phyloP scores from a whole-genome alignment of 2,888 invertebrate species.

The Thereva nobilitata region DNA sequence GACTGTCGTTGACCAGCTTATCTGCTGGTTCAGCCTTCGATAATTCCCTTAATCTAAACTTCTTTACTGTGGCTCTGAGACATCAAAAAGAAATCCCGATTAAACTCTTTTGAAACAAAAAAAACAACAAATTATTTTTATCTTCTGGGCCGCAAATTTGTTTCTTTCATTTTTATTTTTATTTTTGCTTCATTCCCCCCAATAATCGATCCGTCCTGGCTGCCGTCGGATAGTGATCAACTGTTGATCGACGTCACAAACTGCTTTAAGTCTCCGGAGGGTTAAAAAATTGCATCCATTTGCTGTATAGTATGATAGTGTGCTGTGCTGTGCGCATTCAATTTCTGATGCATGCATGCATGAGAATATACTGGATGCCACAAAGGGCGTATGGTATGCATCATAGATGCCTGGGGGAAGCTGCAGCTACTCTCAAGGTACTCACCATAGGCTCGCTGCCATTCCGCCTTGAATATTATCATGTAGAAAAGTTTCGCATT shows the following conservation, averaged over 20 bases:
- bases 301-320: slow-evolving; percentile 19
- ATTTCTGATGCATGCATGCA: no score
- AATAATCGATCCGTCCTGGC: slow-evolving; percentile 32
- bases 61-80: neutral
- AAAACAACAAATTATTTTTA: slow-evolving; percentile 2
- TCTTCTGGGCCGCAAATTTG: slow-evolving; percentile 3
- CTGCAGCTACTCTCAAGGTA: slow-evolving; percentile 24
- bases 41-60: no score
- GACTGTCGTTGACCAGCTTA: no score
- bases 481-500: slow-evolving; percentile 33
- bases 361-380: neutral
- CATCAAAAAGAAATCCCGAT: slow-evolving; percentile 21
- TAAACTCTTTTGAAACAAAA: neutral
- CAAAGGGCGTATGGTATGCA: slow-evolving; percentile 27
- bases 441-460: slow-evolving; percentile 2
- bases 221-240: slow-evolving; percentile 36
- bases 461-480: slow-evolving; percentile 21
- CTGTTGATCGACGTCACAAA: slow-evolving; percentile 40
- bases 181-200: neutral
- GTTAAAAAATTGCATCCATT: slow-evolving; percentile 37
- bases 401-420: slow-evolving; percentile 20
- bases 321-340: slow-evolving; percentile 3
- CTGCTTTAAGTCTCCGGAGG: slow-evolving; percentile 38
- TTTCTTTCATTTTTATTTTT: slow-evolving; percentile 22
- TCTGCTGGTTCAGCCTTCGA: no score